Conservation (phyloP, 2,888 invertebrate genomes). For the Sinopyrophorus schimmeli region DNA sequence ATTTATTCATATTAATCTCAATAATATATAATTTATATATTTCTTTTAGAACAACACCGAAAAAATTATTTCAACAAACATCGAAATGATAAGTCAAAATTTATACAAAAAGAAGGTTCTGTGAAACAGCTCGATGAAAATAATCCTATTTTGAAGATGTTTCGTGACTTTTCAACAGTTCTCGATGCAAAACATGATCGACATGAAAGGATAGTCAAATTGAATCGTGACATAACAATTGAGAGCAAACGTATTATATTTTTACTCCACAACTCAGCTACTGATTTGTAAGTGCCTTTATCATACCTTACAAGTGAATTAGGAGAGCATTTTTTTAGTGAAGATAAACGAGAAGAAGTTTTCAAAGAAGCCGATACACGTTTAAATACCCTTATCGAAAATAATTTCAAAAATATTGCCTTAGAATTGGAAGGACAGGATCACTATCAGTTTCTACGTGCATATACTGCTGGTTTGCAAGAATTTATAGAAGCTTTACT, state of each 20-base stretch:
- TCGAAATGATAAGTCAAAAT: constrained; percentile 31
- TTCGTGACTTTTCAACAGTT: constrained; percentile 65
- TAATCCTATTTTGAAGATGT: constrained; percentile 63
- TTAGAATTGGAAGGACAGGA: constrained; percentile 73
- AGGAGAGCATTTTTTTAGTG: constrained; percentile 49
- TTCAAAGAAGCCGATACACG: constrained; percentile 69
- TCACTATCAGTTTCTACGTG: constrained; percentile 67
- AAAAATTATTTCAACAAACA: constrained; percentile 28
- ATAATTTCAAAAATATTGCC: constrained; percentile 70
- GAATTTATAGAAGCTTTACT: constrained; percentile 87
- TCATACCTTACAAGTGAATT: neutral
- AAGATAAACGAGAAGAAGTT: constrained; percentile 60
- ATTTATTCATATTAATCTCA: too few relatives aligned
- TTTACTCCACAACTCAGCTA: constrained; percentile 73
- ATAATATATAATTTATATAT: neutral
- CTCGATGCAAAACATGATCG: constrained; percentile 81
- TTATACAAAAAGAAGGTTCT: constrained; percentile 54
- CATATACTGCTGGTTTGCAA: constrained; percentile 70
- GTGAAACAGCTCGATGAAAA: constrained; percentile 56
- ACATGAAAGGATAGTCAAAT: constrained; percentile 79
- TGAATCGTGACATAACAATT: constrained; percentile 82
- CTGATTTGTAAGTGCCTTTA: constrained; percentile 47
- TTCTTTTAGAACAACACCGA: constrained; percentile 22
- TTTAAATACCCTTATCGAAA: constrained; percentile 64
- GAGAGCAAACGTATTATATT: constrained; percentile 91